Evolutionary conservation across 2,888 invertebrate species (phyloP).

Genomic region (Teinopalpus imperialis): DNA sequence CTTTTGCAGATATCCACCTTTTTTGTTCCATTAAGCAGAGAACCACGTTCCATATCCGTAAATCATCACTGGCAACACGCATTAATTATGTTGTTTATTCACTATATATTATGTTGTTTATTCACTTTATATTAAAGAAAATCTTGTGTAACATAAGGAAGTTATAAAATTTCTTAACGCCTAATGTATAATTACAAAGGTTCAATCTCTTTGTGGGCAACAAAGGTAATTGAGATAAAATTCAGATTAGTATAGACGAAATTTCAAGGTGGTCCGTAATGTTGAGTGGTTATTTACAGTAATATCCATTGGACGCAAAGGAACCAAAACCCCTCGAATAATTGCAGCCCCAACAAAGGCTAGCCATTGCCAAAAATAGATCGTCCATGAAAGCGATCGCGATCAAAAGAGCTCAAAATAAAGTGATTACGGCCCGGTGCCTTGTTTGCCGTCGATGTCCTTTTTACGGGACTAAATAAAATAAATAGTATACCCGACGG

Average conservation of each 20-base stretch:
- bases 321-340: conserved; percentile 54
- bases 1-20: too few relatives aligned
- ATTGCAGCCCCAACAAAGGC: conserved; percentile 57
- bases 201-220: conserved; percentile 2
- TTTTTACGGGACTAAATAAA: conserved; percentile 59
- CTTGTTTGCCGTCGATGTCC: conserved; percentile 61
- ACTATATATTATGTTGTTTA: too few relatives aligned
- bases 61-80: too few relatives aligned
- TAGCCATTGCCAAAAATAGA: conserved; percentile 58
- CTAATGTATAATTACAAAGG: too few relatives aligned
- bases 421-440: conserved; percentile 55
- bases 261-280: conserved; percentile 45
- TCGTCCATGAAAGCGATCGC: conserved; percentile 53
- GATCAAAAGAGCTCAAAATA: conserved; percentile 50
- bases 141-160: too few relatives aligned
- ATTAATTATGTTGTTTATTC: too few relatives aligned
- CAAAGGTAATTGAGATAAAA: too few relatives aligned
- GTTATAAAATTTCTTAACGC: too few relatives aligned
- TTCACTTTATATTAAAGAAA: too few relatives aligned
- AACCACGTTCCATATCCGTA: too few relatives aligned
- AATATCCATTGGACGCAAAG: conserved; percentile 46
- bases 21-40: too few relatives aligned
- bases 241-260: conserved; percentile 9
- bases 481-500: conserved; percentile 55
- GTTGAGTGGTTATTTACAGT: conserved; percentile 59